These are phyloP conservation scores for Melanophora roralis DNA, from an alignment of 2,888 invertebrate genomes.

Conservation along the genomic window DNA sequence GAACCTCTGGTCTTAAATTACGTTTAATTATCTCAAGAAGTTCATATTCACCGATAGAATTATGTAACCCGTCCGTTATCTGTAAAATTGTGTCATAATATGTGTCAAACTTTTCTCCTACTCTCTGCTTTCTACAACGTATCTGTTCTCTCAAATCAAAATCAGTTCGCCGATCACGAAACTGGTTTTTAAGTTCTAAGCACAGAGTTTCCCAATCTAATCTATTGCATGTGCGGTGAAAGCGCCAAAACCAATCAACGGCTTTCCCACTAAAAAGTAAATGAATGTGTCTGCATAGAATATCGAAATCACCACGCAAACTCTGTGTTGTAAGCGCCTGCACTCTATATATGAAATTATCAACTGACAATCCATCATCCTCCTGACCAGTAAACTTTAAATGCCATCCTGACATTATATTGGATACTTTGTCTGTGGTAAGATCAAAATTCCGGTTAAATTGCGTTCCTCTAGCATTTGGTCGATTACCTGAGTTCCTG, in stretches of 20 bases:
- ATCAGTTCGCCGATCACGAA: conserved; percentile 16
- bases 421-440: conserved; percentile 3
- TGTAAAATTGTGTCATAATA: conserved; percentile 15
- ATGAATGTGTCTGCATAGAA: background rate
- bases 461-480: background rate
- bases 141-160: conserved; percentile 11
- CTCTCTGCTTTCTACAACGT: conserved; percentile 1
- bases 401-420: conserved; percentile 9
- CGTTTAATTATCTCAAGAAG: background rate
- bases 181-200: background rate
- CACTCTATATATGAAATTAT: conserved; percentile 18
- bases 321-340: background rate
- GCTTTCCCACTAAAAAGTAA: conserved; percentile 12
- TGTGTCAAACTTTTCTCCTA: background rate
- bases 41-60: background rate
- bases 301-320: background rate
- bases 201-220: conserved; percentile 16
- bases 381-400: conserved; percentile 4
- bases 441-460: background rate
- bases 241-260: too few relatives aligned
- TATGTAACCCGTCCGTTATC: conserved; percentile 13
- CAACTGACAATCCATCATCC: conserved; percentile 3
- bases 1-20: background rate
- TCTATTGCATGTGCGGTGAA: background rate
- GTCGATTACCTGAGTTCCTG: background rate